Evolutionary conservation across 2,888 invertebrate species (phyloP).

Genomic region (Heliothis peltigera): DNA sequence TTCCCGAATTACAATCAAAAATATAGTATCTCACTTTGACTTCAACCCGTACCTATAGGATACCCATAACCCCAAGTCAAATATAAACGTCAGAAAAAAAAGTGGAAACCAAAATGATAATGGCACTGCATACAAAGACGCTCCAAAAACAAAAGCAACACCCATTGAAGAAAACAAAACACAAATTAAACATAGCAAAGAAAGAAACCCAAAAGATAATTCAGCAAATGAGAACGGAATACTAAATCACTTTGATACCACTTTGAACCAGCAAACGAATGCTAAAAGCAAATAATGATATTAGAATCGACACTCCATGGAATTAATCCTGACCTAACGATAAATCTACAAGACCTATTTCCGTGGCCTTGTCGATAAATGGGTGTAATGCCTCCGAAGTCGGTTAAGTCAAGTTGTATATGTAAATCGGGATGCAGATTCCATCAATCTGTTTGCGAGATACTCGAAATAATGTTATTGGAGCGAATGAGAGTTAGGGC

Average conservation of each 20-base stretch:
- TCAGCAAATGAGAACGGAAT: constrained; percentile 23
- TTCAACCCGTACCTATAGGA: no score
- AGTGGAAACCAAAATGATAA: no score
- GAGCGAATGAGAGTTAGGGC: background rate
- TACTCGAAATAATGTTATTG: background rate
- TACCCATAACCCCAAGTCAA: no score
- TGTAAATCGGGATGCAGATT: constrained; percentile 10
- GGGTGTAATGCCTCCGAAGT: constrained; percentile 11
- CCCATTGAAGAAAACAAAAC: background rate
- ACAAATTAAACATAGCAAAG: background rate
- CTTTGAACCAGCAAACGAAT: constrained; percentile 26
- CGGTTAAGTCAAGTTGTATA: constrained; percentile 6
- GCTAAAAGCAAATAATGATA: constrained; percentile 36
- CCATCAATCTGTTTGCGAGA: constrained; percentile 1
- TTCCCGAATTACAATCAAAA: no score
- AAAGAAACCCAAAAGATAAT: constrained; percentile 12
- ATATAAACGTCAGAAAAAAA: no score
- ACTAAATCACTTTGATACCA: constrained; percentile 36
- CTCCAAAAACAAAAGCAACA: background rate
- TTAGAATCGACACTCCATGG: constrained; percentile 34
- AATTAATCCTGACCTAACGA: constrained; percentile 50
- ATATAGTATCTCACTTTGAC: no score
- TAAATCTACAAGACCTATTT: constrained; percentile 58
- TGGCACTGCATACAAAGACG: background rate
- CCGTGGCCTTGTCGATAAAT: constrained; percentile 41